Evolutionary conservation across 2,797 vertebrate species (phyloP), one percentile per base, ranked within the genome.

Genomic region (Bradypodion pumilum): DNA sequence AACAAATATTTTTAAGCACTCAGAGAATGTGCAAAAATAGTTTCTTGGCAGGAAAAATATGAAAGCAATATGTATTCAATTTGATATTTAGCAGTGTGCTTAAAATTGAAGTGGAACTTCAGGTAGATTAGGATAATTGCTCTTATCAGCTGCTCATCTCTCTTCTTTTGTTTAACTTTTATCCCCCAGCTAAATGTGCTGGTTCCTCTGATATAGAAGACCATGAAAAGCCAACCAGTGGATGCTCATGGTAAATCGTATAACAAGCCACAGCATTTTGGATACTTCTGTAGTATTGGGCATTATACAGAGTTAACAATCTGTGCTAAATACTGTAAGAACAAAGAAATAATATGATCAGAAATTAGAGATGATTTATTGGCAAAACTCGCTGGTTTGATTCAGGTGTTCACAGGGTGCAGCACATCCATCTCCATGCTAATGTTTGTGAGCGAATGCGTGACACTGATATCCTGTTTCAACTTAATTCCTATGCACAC

Each of bases 41-140:
- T 69, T 78, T 78, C 15, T 73, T 10, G 10, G 52, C 21, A 78
- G 62, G 60, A 49, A 73, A 32, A 62, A 85, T 72, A 77, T 62
- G 60, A 56, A 78, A 78, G 65, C n/a, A 66, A 81, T 82, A 74
- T 35, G 29, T 73, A 84, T 73, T 87, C 25, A 68, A 82, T 86
- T 79, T 79, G 52, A 68, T 87, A 87, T 85, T 81, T 44, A 81
- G n/a, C 42, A 10, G 13, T 70, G 60, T 46, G 46, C 77, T 83
- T 77, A 72, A 70, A 87, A 76, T 81, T 77, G 81, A 80, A 84
- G 46, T 21, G 40, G 32, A 75, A 77, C 5, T 32, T 87, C 44
- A 69, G 83, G 77, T 72, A 79, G 42, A 86, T 80, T 85, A 85
- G 66, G 44, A 76, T 80, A 46, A 85, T 81, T 80, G 40, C 13